These are phyloP conservation scores for Taeniopygia guttata DNA, from an alignment of 2,797 vertebrate genomes.

Conservation along the genomic window DNA sequence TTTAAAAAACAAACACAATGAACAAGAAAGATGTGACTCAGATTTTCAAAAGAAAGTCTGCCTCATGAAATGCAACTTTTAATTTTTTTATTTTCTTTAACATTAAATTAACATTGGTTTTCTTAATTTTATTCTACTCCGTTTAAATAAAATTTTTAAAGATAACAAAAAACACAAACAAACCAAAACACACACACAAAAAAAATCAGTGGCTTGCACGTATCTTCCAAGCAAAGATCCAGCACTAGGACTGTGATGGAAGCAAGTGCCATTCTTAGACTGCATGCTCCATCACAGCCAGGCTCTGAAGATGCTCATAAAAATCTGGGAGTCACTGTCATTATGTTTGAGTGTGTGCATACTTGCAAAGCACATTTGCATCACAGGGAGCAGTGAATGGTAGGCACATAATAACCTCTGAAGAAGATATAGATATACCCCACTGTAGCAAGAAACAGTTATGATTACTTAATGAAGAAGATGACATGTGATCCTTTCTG, in stretches of 20 bases:
- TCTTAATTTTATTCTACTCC: neutral
- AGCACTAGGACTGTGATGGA: neutral
- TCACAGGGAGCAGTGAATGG: neutral
- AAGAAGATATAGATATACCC: neutral
- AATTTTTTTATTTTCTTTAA: neutral
- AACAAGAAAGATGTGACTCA: neutral
- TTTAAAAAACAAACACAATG: neutral
- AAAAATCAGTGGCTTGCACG: neutral
- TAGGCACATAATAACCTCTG: accelerated
- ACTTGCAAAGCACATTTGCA: constrained; percentile 1
- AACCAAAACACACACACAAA: neutral
- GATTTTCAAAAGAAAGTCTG: neutral
- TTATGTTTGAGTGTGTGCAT: neutral
- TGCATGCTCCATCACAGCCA: neutral
- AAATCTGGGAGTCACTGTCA: constrained; percentile 24
- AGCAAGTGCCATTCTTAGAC: neutral
- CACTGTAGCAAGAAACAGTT: neutral
- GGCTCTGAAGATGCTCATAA: constrained; percentile 18
- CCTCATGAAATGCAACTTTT: neutral
- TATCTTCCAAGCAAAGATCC: neutral
- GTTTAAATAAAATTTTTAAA: neutral
- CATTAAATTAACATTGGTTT: neutral
- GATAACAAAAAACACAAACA: neutral
- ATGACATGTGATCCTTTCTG: neutral
- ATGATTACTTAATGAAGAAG: neutral